phyloP scores from a whole-genome alignment of 2,888 invertebrate genomes.

The Congeria kusceri region DNA sequence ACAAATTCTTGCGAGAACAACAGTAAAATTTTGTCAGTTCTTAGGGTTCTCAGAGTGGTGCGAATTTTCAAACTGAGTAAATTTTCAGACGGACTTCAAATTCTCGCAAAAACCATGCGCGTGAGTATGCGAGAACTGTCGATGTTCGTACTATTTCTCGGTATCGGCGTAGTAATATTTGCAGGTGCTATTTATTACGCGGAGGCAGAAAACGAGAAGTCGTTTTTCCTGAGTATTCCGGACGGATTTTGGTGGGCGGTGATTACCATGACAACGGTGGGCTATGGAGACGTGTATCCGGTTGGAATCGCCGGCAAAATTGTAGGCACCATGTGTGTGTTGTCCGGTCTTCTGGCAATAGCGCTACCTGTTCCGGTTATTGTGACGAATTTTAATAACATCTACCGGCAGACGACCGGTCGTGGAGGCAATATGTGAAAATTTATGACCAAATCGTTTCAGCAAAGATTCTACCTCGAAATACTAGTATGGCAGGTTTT shows the following conservation, averaged over 20 bases:
- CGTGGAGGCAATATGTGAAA: conserved; percentile 44
- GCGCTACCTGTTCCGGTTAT: conserved; percentile 86
- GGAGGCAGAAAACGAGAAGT: conserved; percentile 75
- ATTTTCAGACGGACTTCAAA: conserved; percentile 83
- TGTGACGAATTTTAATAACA: conserved; percentile 86
- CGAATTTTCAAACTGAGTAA: conserved; percentile 83
- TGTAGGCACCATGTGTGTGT: conserved; percentile 85
- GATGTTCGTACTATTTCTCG: conserved; percentile 83
- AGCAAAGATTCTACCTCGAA: too few relatives aligned
- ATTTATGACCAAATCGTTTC: too few relatives aligned
- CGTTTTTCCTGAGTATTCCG: conserved; percentile 82
- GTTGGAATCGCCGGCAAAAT: conserved; percentile 84
- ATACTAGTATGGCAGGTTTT: too few relatives aligned
- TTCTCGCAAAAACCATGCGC: conserved; percentile 82
- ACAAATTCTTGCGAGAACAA: conserved; percentile 69
- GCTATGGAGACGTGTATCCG: conserved; percentile 85
- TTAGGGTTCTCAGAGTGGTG: conserved; percentile 82
- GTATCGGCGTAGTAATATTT: conserved; percentile 84
- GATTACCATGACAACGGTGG: conserved; percentile 84
- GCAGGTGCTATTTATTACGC: conserved; percentile 83
- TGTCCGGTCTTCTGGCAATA: conserved; percentile 86
- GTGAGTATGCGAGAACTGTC: conserved; percentile 82
- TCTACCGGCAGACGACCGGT: conserved; percentile 85
- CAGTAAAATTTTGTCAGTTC: conserved; percentile 77
- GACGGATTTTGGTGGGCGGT: conserved; percentile 85